A percentile compares a stretch with the other conserved stretches of the same genome.
Conservation (phyloP, 2,888 invertebrate species). For the Pomacea canaliculata region DNA sequence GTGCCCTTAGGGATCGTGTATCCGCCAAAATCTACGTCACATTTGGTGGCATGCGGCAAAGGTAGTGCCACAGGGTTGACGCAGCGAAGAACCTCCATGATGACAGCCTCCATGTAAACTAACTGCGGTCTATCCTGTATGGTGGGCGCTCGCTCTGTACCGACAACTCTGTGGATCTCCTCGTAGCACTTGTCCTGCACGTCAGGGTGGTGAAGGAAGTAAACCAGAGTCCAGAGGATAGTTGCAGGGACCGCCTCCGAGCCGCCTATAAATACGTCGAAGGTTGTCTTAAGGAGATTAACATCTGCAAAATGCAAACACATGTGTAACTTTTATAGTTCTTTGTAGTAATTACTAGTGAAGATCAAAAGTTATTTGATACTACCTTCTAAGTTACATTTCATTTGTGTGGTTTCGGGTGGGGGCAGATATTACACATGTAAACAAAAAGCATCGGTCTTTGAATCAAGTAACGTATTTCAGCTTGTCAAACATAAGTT, state of each 20-base stretch:
- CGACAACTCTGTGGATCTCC: slow-evolving; percentile 62
- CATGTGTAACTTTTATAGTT: too few species aligned
- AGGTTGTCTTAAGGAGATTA: slow-evolving; percentile 24
- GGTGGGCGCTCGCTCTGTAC: slow-evolving; percentile 39
- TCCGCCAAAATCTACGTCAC: slow-evolving; percentile 50
- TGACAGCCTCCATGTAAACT: too few species aligned
- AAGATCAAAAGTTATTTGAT: too few species aligned
- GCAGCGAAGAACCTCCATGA: not conserved
- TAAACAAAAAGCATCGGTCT: too few species aligned
- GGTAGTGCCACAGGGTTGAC: too few species aligned
- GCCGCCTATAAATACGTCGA: slow-evolving; percentile 49
- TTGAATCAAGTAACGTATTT: too few species aligned
- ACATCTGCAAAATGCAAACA: slow-evolving; percentile 23
- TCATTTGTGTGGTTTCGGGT: too few species aligned
- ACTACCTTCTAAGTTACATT: too few species aligned
- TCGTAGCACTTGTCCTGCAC: slow-evolving; percentile 51
- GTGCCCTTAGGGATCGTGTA: slow-evolving; percentile 55
- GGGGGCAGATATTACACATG: too few species aligned
- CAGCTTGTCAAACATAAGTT: too few species aligned
- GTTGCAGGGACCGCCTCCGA: slow-evolving; percentile 84
- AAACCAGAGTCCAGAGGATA: slow-evolving; percentile 85
- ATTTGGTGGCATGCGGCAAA: slow-evolving; percentile 36
- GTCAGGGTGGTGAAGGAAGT: slow-evolving; percentile 83
- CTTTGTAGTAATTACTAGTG: too few species aligned
- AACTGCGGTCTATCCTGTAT: slow-evolving; percentile 36